phyloP scores from a whole-genome alignment of 2,113 vertebrate species.

The Rissa tridactyla region DNA sequence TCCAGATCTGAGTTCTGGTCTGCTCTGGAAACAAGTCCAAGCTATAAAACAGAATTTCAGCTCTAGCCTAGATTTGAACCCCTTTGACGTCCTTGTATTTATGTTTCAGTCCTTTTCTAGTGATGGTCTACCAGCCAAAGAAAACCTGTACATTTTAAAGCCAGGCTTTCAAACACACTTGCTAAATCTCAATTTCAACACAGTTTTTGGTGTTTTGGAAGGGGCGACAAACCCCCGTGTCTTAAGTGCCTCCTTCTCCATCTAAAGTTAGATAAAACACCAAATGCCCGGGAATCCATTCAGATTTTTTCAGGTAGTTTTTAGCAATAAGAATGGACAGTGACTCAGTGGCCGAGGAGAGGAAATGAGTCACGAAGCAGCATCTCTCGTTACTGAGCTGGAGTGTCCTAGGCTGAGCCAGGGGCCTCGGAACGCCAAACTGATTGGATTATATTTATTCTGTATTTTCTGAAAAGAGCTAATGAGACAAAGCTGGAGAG shows the following conservation, averaged over 20 bases:
- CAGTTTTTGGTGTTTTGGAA: neutral
- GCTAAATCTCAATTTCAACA: neutral
- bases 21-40: neutral
- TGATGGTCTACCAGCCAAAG: neutral
- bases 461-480: constrained; percentile 5
- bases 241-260: neutral
- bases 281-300: neutral
- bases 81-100: neutral
- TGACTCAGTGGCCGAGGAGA: constrained; percentile 55
- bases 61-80: neutral
- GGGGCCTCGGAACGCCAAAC: constrained; percentile 1
- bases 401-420: constrained; percentile 2
- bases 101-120: neutral
- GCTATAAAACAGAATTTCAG: neutral
- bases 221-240: neutral
- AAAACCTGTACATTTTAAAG: neutral
- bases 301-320: neutral
- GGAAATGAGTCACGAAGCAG: constrained; percentile 69
- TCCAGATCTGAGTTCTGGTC: neutral
- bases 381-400: neutral
- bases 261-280: neutral
- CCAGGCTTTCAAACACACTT: neutral
- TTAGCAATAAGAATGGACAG: constrained; percentile 24
- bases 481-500: neutral
- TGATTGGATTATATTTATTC: constrained; percentile 13